Conservation (phyloP, 2,113 vertebrate genomes). For the Bucco capensis region DNA sequence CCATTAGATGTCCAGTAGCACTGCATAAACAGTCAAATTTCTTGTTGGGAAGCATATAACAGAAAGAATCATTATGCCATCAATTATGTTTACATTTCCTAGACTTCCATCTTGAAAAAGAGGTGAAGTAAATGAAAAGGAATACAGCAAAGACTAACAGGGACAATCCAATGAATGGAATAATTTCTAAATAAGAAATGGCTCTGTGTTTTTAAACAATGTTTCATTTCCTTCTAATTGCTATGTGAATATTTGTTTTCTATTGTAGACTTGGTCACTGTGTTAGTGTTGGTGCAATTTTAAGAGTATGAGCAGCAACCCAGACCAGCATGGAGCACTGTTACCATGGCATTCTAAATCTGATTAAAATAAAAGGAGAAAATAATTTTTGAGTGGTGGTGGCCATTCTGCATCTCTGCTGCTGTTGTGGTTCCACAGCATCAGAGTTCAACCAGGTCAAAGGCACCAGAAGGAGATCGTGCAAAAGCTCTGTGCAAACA, state of each 20-base stretch:
- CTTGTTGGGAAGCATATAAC: neutral
- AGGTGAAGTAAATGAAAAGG: neutral
- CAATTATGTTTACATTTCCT: neutral
- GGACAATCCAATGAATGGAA: neutral
- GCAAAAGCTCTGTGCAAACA: neutral
- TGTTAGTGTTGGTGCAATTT: neutral
- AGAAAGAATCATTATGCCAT: neutral
- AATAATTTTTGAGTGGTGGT: neutral
- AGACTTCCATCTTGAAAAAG: neutral
- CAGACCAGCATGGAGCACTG: accelerated
- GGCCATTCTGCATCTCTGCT: neutral
- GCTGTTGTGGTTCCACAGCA: neutral
- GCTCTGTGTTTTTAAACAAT: neutral
- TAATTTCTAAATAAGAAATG: neutral
- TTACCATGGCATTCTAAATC: neutral
- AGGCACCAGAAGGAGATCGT: neutral
- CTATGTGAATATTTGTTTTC: neutral
- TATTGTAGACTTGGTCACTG: neutral
- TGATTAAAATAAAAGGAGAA: neutral
- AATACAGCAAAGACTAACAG: neutral
- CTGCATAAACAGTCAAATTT: neutral
- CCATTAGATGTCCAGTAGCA: neutral
- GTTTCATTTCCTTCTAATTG: neutral
- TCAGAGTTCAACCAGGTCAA: neutral
- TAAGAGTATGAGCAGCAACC: neutral